Conservation (phyloP, 2,797 vertebrate genomes). For the Ctenopoma kingsleyae region DNA sequence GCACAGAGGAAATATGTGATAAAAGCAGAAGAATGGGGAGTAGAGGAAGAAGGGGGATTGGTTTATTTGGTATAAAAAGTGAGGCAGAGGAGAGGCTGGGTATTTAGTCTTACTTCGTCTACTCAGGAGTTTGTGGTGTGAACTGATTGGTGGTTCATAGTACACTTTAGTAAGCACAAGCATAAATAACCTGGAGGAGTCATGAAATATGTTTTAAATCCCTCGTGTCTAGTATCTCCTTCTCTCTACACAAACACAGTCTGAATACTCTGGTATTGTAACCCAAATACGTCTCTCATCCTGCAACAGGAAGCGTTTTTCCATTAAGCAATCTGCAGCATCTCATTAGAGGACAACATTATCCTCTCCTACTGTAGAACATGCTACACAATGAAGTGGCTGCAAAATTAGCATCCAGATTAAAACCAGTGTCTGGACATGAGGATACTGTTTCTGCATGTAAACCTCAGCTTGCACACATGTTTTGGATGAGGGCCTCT, state of each 20-base stretch:
- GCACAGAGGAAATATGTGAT: conserved; percentile 45
- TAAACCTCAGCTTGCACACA: conserved; percentile 66
- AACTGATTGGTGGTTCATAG: conserved; percentile 47
- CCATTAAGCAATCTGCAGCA: conserved; percentile 65
- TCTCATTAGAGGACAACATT: conserved; percentile 70
- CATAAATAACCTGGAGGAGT: conserved; percentile 65
- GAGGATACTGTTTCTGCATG: conserved; percentile 60
- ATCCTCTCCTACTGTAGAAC: conserved; percentile 49
- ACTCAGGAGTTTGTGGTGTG: conserved; percentile 52
- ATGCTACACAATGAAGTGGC: conserved; percentile 38
- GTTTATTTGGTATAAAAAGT: conserved; percentile 28
- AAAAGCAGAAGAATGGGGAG: conserved; percentile 46
- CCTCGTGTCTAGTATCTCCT: conserved; percentile 56
- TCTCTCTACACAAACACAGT: conserved; percentile 41
- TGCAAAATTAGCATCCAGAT: conserved; percentile 51
- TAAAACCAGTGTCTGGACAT: conserved; percentile 56
- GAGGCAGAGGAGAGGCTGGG: conserved; percentile 29
- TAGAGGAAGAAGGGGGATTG: conserved; percentile 27
- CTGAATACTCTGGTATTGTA: conserved; percentile 53
- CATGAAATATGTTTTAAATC: conserved; percentile 62
- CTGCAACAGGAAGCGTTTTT: conserved; percentile 64
- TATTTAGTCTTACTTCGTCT: conserved; percentile 44
- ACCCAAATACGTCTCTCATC: conserved; percentile 73
- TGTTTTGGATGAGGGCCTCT: conserved; percentile 72
- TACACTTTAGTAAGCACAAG: conserved; percentile 37